A percentile compares a stretch with the other conserved stretches of the same genome.
phyloP scores from a whole-genome alignment of 2,113 vertebrate species.

The Setophaga coronata region DNA sequence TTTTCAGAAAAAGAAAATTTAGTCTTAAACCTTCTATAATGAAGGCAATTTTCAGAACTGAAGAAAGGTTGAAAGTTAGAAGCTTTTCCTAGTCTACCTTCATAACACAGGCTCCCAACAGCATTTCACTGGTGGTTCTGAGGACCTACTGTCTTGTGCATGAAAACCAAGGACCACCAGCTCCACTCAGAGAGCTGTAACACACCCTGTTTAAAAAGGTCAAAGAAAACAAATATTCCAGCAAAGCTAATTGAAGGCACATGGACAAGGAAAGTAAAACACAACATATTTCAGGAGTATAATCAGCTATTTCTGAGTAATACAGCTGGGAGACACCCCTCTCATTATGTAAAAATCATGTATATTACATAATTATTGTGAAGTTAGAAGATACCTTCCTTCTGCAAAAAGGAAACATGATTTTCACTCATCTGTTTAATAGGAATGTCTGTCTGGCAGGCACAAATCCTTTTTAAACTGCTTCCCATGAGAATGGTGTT shows the following conservation, averaged over 20 bases:
- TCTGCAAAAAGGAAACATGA: not conserved
- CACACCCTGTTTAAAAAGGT: slow-evolving; percentile 21
- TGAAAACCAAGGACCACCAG: not conserved
- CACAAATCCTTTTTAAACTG: not conserved
- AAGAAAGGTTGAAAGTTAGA: not conserved
- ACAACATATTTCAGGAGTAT: slow-evolving; percentile 17
- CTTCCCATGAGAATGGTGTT: not conserved
- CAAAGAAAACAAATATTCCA: slow-evolving; percentile 35
- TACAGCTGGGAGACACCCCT: not conserved
- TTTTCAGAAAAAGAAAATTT: not conserved
- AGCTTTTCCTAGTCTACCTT: not conserved
- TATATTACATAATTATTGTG: not conserved
- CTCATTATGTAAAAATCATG: not conserved
- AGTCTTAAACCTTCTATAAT: not conserved
- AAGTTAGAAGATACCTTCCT: not conserved
- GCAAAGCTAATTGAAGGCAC: slow-evolving; percentile 40
- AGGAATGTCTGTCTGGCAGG: not conserved
- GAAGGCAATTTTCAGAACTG: not conserved
- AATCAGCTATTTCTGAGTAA: slow-evolving; percentile 18
- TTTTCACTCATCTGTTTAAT: not conserved
- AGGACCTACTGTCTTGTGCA: not conserved
- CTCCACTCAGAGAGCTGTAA: not conserved
- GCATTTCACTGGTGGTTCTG: not conserved
- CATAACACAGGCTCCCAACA: not conserved
- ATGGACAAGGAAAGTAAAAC: slow-evolving; percentile 9